Conservation (phyloP, 1,140 invertebrate genomes). For the Bombyx mori region DNA sequence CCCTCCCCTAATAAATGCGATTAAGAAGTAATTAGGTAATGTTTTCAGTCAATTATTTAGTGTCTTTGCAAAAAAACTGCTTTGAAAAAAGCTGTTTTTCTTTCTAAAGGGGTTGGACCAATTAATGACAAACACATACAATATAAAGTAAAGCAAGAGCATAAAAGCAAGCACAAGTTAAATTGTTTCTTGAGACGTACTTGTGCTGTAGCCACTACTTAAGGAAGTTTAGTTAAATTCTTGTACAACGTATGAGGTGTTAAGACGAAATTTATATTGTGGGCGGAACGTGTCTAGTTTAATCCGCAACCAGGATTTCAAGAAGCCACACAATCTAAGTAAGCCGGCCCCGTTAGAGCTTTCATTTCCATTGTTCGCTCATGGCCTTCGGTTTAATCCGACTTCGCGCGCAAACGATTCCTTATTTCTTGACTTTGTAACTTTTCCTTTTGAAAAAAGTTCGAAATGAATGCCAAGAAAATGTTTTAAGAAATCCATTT, state of each 20-base stretch:
- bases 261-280: constrained; percentile 39
- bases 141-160: too few relatives aligned
- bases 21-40: not conserved
- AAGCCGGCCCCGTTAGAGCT: constrained; percentile 35
- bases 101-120: too few relatives aligned
- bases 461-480: constrained; percentile 22
- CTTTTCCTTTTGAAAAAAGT: constrained; percentile 22
- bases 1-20: not conserved
- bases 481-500: constrained; percentile 9
- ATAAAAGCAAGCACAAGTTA: too few relatives aligned
- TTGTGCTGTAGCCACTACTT: too few relatives aligned
- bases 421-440: constrained; percentile 19
- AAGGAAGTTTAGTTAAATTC: not conserved
- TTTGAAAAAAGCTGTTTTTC: too few relatives aligned
- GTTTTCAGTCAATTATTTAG: not conserved
- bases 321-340: constrained; percentile 40
- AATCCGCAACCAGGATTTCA: constrained; percentile 34
- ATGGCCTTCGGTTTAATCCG: constrained; percentile 26
- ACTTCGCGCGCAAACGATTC: constrained; percentile 19
- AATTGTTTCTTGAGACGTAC: too few relatives aligned
- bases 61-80: not conserved
- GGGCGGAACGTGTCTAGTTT: constrained; percentile 33
- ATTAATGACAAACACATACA: too few relatives aligned
- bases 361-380: constrained; percentile 37
- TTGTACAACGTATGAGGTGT: constrained; percentile 10